These are phyloP conservation scores for Deroptyus accipitrinus DNA, from an alignment of 2,113 vertebrate genomes.

Conservation along the genomic window DNA sequence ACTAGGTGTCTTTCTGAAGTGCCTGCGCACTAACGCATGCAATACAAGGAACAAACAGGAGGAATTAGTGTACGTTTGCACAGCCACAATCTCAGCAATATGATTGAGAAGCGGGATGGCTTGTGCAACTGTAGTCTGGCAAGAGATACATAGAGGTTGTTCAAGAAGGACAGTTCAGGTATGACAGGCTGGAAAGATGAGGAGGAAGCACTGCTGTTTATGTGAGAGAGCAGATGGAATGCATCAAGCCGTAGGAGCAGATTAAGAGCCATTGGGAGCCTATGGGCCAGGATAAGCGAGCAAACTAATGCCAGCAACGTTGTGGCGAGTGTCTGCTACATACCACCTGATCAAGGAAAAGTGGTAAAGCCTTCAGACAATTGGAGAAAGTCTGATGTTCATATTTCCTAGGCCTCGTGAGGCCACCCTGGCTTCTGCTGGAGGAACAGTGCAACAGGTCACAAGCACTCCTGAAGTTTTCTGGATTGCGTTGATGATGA, in stretches of 20 bases:
- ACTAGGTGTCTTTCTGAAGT: not conserved
- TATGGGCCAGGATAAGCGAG: not conserved
- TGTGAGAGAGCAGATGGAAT: not conserved
- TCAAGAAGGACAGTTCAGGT: not conserved
- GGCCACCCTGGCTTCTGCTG: not conserved
- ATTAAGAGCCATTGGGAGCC: not conserved
- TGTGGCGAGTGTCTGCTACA: not conserved
- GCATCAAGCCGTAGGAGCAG: not conserved
- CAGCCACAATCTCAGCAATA: fast-evolving
- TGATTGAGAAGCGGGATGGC: not conserved
- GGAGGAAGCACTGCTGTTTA: not conserved
- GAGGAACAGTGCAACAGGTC: not conserved
- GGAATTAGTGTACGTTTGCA: not conserved
- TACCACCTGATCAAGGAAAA: not conserved
- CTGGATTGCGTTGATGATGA: not conserved
- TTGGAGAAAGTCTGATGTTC: not conserved
- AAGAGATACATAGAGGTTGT: not conserved
- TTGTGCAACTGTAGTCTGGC: not conserved
- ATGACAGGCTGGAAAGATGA: not conserved
- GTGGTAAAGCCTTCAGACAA: not conserved
- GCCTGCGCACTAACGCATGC: not conserved
- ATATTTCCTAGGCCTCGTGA: not conserved
- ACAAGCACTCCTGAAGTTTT: not conserved
- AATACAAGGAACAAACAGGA: not conserved
- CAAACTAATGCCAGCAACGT: fast-evolving